phyloP scores from a whole-genome alignment of 2,797 vertebrate genomes.

The Tokudaia muenninki region DNA sequence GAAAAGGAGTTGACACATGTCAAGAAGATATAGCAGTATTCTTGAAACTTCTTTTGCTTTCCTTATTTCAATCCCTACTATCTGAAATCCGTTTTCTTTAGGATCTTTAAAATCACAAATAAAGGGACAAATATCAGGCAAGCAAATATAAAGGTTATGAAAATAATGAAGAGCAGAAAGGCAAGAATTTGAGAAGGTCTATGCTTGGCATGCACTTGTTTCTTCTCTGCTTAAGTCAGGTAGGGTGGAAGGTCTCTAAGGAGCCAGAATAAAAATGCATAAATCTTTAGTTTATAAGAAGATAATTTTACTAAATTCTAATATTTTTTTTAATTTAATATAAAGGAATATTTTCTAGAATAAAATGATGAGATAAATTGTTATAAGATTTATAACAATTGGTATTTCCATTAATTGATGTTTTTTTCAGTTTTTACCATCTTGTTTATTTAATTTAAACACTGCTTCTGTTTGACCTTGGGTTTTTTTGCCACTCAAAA shows the following conservation, averaged over 20 bases:
- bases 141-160: not conserved
- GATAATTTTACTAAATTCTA: not conserved
- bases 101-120: not conserved
- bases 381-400: not conserved
- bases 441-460: not conserved
- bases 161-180: not conserved
- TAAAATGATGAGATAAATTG: not conserved
- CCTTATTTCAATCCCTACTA: not conserved
- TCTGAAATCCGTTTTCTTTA: not conserved
- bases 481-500: not conserved
- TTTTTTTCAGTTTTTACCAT: not conserved
- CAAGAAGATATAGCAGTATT: not conserved
- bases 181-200: not conserved
- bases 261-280: not conserved
- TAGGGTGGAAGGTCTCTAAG: not conserved
- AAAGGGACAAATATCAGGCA: not conserved
- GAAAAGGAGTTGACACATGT: not conserved
- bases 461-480: not conserved
- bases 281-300: not conserved
- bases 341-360: not conserved
- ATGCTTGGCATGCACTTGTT: not conserved
- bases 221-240: not conserved
- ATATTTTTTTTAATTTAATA: not conserved
- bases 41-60: not conserved
- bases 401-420: not conserved